Evolutionary conservation across 2,797 vertebrate genomes (phyloP).

Genomic region (Sciaenops ocellatus): DNA sequence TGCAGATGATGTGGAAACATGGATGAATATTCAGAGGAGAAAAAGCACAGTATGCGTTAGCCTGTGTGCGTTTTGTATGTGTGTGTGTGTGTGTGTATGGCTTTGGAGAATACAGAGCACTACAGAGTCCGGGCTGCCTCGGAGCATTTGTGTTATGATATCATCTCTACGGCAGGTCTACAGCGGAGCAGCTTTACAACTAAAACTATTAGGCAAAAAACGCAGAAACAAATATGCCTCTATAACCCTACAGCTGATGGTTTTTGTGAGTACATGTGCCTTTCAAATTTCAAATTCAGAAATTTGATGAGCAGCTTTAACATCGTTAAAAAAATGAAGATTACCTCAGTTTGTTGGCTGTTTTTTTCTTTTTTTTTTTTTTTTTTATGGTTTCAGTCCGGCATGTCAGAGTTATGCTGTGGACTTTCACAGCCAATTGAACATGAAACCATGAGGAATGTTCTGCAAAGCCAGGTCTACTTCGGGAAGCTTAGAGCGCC

Average conservation of each 20-base stretch:
- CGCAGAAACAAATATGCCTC: slow-evolving; percentile 16
- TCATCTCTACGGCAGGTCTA: slow-evolving; percentile 66
- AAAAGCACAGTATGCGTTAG: slow-evolving; percentile 64
- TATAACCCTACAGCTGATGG: slow-evolving; percentile 23
- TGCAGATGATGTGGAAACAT: slow-evolving; percentile 83
- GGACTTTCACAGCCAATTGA: slow-evolving; percentile 80
- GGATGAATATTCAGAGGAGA: slow-evolving; percentile 86
- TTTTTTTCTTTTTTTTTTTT: slow-evolving; percentile 24
- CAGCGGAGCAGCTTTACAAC: slow-evolving; percentile 56
- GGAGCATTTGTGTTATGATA: slow-evolving; percentile 60
- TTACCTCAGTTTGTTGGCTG: slow-evolving; percentile 50
- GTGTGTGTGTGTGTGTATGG: slow-evolving; percentile 25
- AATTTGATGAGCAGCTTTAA: slow-evolving; percentile 37
- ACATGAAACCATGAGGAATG: slow-evolving; percentile 81
- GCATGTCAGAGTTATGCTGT: slow-evolving; percentile 63
- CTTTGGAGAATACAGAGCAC: slow-evolving; percentile 55
- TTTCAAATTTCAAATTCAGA: slow-evolving; percentile 4
- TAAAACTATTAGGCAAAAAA: slow-evolving; percentile 69
- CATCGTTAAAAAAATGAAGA: slow-evolving; percentile 35
- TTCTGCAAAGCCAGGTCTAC: slow-evolving; percentile 66
- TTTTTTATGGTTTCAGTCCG: slow-evolving; percentile 58
- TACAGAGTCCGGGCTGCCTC: slow-evolving; percentile 52
- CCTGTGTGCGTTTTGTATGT: slow-evolving; percentile 50
- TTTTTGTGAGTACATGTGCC: slow-evolving; percentile 2
- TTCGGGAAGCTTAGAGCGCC: slow-evolving; percentile 67